These are phyloP conservation scores for Neomonachus schauinslandi DNA, from an alignment of 2,113 vertebrate species.

Conservation along the genomic window DNA sequence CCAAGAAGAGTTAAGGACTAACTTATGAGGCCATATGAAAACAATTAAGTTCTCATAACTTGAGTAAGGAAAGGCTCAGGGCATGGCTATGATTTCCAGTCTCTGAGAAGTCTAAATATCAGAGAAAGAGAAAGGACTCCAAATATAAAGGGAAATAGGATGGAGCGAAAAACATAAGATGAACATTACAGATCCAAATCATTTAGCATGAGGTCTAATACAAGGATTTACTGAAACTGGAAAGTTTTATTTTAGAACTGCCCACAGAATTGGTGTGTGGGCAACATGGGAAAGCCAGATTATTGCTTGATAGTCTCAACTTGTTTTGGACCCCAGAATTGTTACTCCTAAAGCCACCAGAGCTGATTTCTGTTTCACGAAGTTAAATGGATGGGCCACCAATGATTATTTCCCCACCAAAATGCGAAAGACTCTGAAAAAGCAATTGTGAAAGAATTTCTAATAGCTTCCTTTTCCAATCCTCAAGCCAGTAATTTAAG, in stretches of 20 bases:
- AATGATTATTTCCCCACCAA: slow-evolving; percentile 30
- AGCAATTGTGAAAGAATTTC: slow-evolving; percentile 48
- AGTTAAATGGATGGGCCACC: not conserved
- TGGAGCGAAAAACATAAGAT: not conserved
- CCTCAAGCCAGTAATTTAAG: slow-evolving; percentile 48
- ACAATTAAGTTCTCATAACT: not conserved
- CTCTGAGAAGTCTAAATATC: not conserved
- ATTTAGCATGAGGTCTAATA: not conserved
- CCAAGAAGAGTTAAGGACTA: not conserved
- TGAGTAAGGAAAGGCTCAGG: not conserved
- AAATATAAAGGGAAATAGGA: not conserved
- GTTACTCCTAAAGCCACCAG: not conserved
- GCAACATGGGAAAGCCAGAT: not conserved
- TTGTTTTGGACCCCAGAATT: not conserved
- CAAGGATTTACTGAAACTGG: not conserved
- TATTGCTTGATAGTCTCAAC: not conserved
- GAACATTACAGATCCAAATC: not conserved
- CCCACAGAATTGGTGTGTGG: not conserved
- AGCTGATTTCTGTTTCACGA: not conserved
- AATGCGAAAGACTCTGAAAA: slow-evolving; percentile 15
- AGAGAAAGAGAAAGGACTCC: not conserved
- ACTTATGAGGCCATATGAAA: not conserved
- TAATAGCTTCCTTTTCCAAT: slow-evolving; percentile 59
- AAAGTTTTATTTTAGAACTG: not conserved
- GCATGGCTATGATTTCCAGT: not conserved